Base-by-base conservation (phyloP, 2,888 invertebrate genomes). In the Caenorhabditis angaria region DNA sequence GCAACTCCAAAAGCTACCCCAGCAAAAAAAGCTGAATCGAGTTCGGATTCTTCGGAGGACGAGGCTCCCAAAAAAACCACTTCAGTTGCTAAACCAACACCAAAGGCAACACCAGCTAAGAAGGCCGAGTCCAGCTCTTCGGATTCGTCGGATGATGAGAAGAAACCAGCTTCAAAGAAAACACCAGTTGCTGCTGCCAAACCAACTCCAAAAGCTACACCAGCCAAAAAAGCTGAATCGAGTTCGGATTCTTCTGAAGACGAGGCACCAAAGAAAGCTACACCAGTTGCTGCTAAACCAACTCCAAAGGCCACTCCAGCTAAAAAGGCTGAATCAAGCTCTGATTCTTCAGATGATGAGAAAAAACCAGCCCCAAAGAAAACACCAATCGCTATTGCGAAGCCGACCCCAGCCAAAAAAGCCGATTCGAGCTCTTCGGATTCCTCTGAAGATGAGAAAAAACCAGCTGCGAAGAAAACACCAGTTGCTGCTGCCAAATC, bases 101-200 rank as follows among this genome's bases (percentile, higher is more conserved):
- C 62, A 29, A 77, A 77, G 63, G 61, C 60, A 2, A 35, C 56
- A 2, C 59, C 63, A 20, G 56, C 56, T 2, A 56, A 63, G 22
- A 80, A 80, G 67, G 69, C 70, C 41, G 67, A 70, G 32, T 74
- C 66, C 10, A 71, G 70, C 1, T 65, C 68, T 10, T 70, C 71
- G 4, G 77, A 75, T 14, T 74, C 71, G 20, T 77, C 75, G 22
- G 60, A n/a, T 20, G 51, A 58, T 1, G 60, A 70, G 47, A 29
- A 54, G 24, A 69, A 61, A 14, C 68, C 65, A 62, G 55, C 55
- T n/a, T 35, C 55, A 18, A 35, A 55, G 51, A 65, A 35, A 8
- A 25, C 70, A 18, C 51, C 57, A 25, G 41, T 50, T 22, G 50
- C 22, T 24, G 50, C 54, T 54, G 54, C 54, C 2, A 59, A 59